These are phyloP conservation scores for Piscicola geometra DNA, from an alignment of 2,888 invertebrate species.

Conservation along the genomic window DNA sequence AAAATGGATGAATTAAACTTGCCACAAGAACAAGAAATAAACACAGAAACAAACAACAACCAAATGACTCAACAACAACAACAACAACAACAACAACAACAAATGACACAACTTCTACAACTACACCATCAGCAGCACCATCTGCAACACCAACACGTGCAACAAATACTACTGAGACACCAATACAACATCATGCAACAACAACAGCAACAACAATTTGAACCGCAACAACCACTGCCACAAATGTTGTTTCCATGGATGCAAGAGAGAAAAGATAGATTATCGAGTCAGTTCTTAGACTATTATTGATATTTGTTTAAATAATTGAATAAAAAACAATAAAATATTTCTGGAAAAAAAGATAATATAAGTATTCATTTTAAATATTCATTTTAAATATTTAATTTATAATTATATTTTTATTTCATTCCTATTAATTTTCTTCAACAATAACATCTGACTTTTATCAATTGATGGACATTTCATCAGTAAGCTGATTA, in stretches of 20 bases:
- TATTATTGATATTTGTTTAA: not conserved
- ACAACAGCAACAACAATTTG: conserved; percentile 26
- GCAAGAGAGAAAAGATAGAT: conserved; percentile 50
- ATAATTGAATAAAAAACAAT: no score
- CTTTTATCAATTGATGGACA: no score
- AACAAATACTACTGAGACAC: no score
- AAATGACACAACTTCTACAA: not conserved
- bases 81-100: not conserved
- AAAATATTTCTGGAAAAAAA: no score
- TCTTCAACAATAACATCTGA: no score
- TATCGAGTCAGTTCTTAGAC: conserved; percentile 57
- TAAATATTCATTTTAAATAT: not conserved
- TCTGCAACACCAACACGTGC: conserved; percentile 9
- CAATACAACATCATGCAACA: conserved; percentile 5
- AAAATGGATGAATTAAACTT: not conserved
- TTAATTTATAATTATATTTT: not conserved
- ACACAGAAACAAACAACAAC: not conserved
- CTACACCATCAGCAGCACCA: not conserved
- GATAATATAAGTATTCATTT: no score
- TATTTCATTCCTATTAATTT: no score
- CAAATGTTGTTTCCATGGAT: conserved; percentile 49
- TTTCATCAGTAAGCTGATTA: no score
- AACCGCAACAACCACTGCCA: no score
- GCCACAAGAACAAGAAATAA: not conserved
- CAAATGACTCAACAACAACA: not conserved